These are phyloP conservation scores for Papilio glaucus DNA, from an alignment of 1,140 invertebrate genomes.

Conservation along the genomic window DNA sequence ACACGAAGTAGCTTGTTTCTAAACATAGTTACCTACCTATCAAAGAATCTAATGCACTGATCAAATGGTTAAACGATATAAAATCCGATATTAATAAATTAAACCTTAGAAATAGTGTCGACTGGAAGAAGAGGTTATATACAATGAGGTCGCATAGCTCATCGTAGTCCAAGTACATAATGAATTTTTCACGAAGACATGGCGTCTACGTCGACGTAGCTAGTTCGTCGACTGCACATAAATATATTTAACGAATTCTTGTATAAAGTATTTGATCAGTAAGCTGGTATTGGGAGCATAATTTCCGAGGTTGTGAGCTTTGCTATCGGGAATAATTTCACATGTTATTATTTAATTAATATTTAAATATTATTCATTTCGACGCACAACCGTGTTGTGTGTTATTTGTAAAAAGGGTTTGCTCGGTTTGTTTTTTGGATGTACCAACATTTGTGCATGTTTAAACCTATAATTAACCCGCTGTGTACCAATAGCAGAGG, in stretches of 20 bases:
- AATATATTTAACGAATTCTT: slow-evolving; percentile 56
- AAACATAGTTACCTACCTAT: slow-evolving; percentile 63
- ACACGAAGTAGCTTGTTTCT: slow-evolving; percentile 17
- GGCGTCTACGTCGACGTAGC: slow-evolving; percentile 38
- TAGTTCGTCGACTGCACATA: slow-evolving; percentile 55
- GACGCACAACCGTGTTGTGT: slow-evolving; percentile 78
- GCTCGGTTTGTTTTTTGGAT: slow-evolving; percentile 77
- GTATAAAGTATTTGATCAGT: slow-evolving; percentile 70
- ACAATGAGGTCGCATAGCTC: neutral
- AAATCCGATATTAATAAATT: slow-evolving; percentile 40
- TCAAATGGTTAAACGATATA: slow-evolving; percentile 46
- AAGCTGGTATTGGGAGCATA: slow-evolving; percentile 83
- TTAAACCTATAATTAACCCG: slow-evolving; percentile 63
- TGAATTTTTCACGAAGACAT: slow-evolving; percentile 22
- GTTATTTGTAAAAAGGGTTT: slow-evolving; percentile 75
- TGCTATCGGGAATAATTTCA: slow-evolving; percentile 80
- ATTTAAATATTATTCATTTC: slow-evolving; percentile 72
- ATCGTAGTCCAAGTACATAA: slow-evolving; percentile 10
- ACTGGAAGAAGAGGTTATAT: slow-evolving; percentile 28
- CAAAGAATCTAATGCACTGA: slow-evolving; percentile 57
- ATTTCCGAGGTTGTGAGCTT: slow-evolving; percentile 82
- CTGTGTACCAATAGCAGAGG: slow-evolving; percentile 73
- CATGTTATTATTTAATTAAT: slow-evolving; percentile 68
- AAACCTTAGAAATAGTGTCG: slow-evolving; percentile 39
- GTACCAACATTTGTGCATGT: slow-evolving; percentile 73